Evolutionary conservation across 2,888 invertebrate species (phyloP).

Genomic region (Mayetiola destructor): DNA sequence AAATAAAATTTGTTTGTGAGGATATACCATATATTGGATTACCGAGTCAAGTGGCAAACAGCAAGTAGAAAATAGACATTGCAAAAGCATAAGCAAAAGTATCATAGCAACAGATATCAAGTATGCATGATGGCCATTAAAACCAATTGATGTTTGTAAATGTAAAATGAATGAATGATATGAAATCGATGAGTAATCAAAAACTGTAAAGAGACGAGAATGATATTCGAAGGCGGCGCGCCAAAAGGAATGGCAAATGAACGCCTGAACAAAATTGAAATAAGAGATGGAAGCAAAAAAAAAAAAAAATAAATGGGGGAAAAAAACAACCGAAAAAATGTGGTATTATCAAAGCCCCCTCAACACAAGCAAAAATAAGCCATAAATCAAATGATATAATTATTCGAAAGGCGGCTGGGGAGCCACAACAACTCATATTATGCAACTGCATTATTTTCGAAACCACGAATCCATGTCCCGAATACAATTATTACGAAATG

Average conservation of each 20-base stretch:
- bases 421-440: not conserved
- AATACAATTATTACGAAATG: not conserved
- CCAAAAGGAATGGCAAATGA: constrained; percentile 1
- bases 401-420: no score
- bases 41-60: no score
- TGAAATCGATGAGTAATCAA: no score
- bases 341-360: not conserved
- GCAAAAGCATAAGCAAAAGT: no score
- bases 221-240: no score
- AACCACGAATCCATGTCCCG: not conserved
- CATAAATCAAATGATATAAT: constrained; percentile 11
- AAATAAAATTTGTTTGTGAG: no score
- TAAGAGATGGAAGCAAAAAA: not conserved
- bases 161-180: no score
- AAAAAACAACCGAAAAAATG: not conserved
- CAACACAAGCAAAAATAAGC: not conserved
- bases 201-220: not conserved
- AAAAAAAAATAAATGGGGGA: not conserved
- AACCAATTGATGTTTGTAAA: no score
- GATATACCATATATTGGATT: no score
- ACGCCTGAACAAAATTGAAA: constrained; percentile 3
- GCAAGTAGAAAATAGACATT: no score
- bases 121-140: no score
- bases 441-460: not conserved
- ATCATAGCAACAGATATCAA: no score